Percentiles rank a stretch among this genome's conserved stretches.
Evolutionary conservation across 2,113 vertebrate genomes (phyloP).

Genomic region (Chionis minor): DNA sequence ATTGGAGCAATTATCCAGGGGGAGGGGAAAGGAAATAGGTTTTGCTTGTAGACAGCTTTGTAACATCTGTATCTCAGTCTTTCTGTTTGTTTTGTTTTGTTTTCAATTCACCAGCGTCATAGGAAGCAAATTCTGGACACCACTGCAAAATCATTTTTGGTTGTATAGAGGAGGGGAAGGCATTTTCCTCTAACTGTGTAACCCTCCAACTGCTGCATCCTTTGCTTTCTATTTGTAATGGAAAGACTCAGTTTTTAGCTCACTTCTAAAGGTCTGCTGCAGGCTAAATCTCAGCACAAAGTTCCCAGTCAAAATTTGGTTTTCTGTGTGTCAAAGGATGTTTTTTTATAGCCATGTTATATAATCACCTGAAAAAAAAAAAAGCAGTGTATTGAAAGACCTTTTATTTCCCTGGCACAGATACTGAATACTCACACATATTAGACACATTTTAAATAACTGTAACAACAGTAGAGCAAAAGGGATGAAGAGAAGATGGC

Average conservation of each 20-base stretch:
- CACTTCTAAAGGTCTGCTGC: background rate
- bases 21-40: slow-evolving; percentile 39
- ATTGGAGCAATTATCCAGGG: slow-evolving; percentile 51
- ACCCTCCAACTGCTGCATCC: background rate
- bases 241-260: background rate
- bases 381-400: background rate
- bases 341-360: background rate
- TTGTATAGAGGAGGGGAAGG: background rate
- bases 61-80: slow-evolving; percentile 41
- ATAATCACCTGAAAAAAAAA: background rate
- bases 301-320: background rate
- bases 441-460: background rate
- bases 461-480: background rate
- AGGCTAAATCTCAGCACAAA: background rate
- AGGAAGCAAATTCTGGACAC: slow-evolving; percentile 37
- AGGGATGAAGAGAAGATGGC: background rate
- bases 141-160: background rate
- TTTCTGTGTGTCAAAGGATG: background rate
- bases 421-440: background rate
- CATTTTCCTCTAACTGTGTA: background rate
- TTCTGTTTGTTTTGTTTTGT: slow-evolving; percentile 41
- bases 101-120: slow-evolving; percentile 20
- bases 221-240: background rate
- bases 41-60: slow-evolving; percentile 61
- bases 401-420: background rate